Percentiles rank a stretch among this genome's conserved stretches.
These are phyloP conservation scores for Diadema setosum DNA, from an alignment of 35 echinoderm and acorn worm species.

Conservation along the genomic window DNA sequence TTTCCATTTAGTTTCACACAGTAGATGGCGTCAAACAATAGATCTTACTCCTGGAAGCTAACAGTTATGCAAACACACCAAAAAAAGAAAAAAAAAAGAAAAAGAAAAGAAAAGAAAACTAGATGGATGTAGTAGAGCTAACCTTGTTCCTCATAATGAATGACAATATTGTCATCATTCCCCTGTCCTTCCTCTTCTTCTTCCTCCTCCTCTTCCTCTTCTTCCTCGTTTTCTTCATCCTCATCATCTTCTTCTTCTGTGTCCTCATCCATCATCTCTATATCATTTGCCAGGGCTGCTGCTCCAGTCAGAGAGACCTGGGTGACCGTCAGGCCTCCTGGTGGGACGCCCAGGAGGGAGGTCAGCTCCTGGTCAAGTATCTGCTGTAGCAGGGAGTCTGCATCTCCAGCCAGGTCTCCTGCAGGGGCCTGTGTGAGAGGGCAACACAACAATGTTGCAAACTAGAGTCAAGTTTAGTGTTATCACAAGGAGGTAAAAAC, in stretches of 20 bases:
- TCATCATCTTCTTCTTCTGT: neutral
- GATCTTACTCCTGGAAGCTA: too few relatives aligned
- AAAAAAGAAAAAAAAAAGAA: too few relatives aligned
- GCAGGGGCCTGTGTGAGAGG: neutral
- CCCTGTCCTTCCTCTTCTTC: conserved; percentile 24
- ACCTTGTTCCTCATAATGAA: neutral
- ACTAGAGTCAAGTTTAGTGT: too few relatives aligned
- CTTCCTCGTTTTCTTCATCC: conserved; percentile 25
- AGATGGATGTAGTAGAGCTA: neutral
- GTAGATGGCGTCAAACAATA: too few relatives aligned
- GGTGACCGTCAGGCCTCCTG: neutral
- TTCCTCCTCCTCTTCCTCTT: neutral
- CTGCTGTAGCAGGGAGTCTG: conserved; percentile 43
- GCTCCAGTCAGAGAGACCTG: neutral
- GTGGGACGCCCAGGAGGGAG: neutral
- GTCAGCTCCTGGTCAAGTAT: conserved; percentile 36
- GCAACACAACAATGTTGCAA: too few relatives aligned
- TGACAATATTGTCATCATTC: neutral
- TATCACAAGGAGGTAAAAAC: too few relatives aligned
- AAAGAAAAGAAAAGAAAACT: too few relatives aligned
- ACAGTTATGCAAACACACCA: too few relatives aligned
- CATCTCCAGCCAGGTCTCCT: neutral
- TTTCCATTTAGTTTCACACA: too few relatives aligned
- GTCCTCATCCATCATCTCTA: neutral
- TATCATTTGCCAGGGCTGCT: neutral